These are phyloP conservation scores for Papilio elwesi DNA, from an alignment of 2,888 invertebrate genomes.

Conservation along the genomic window DNA sequence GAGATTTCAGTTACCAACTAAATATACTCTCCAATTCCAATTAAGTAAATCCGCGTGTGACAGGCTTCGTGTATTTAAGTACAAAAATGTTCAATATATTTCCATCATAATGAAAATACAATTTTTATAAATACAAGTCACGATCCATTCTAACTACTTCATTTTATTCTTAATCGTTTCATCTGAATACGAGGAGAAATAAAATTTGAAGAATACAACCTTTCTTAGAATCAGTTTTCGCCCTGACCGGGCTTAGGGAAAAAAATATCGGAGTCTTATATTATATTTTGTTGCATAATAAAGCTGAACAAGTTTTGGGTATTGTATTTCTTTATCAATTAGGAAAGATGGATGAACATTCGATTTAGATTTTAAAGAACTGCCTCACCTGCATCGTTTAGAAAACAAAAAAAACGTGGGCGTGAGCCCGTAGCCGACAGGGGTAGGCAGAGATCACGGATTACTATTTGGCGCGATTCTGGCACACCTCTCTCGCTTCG, in stretches of 20 bases:
- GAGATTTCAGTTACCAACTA: not conserved
- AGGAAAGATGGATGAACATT: too few species aligned
- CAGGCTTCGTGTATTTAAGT: not conserved
- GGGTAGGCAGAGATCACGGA: too few species aligned
- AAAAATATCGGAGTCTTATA: too few species aligned
- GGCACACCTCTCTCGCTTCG: too few species aligned
- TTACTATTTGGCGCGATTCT: too few species aligned
- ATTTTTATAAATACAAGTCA: conserved; percentile 17
- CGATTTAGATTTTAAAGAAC: too few species aligned
- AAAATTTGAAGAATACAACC: not conserved
- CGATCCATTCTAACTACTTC: conserved; percentile 20
- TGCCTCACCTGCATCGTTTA: too few species aligned
- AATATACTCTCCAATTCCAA: not conserved
- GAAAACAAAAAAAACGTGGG: too few species aligned
- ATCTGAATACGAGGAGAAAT: conserved; percentile 8
- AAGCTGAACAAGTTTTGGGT: too few species aligned
- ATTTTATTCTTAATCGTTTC: conserved; percentile 21
- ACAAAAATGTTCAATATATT: not conserved
- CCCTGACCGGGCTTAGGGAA: not conserved
- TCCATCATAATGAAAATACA: not conserved
- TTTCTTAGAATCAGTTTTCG: not conserved
- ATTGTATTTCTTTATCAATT: too few species aligned
- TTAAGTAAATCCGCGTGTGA: not conserved
- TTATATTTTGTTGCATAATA: too few species aligned
- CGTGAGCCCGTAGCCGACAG: too few species aligned